phyloP scores from a whole-genome alignment of 37 sponge, comb jelly and placozoan genomes.

The Cladorhizidae sp. region DNA sequence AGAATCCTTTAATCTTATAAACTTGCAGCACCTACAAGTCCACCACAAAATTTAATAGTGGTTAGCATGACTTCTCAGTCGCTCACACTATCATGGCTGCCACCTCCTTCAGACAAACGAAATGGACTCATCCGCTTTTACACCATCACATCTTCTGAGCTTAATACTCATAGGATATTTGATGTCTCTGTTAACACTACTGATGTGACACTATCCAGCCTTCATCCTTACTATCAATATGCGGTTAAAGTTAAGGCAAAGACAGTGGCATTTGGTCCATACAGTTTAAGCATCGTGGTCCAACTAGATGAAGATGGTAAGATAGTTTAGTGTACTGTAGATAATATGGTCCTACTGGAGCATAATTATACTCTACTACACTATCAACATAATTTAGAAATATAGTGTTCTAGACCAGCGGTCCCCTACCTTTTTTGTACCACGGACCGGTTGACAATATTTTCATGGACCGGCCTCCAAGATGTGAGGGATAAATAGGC shows the following conservation, averaged over 20 bases:
- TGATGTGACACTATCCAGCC: not conserved
- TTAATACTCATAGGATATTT: not conserved
- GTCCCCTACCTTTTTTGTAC: not conserved
- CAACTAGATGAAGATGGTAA: constrained; percentile 6
- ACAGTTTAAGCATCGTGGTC: constrained; percentile 1
- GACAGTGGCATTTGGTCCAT: constrained; percentile 1
- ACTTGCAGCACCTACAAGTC: not conserved
- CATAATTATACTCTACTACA: too few relatives aligned
- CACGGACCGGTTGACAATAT: too few relatives aligned
- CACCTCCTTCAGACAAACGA: constrained; percentile 11
- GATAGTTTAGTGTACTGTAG: not conserved
- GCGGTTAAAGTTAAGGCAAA: constrained; percentile 11
- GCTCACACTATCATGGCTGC: constrained; percentile 21
- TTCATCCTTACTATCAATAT: constrained; percentile 14
- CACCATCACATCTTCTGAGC: not conserved
- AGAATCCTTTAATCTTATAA: not conserved
- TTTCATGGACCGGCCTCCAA: too few relatives aligned
- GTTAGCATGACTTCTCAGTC: not conserved
- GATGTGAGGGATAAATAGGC: too few relatives aligned
- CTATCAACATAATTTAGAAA: too few relatives aligned
- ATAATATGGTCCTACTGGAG: not conserved
- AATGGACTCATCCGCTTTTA: constrained; percentile 39
- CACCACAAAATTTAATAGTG: not conserved
- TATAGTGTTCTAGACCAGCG: too few relatives aligned
- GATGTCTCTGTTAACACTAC: not conserved